A percentile compares a stretch with the other conserved stretches of the same genome.
Conservation (phyloP, 1,140 invertebrate species). For the Drosophila athabasca region DNA sequence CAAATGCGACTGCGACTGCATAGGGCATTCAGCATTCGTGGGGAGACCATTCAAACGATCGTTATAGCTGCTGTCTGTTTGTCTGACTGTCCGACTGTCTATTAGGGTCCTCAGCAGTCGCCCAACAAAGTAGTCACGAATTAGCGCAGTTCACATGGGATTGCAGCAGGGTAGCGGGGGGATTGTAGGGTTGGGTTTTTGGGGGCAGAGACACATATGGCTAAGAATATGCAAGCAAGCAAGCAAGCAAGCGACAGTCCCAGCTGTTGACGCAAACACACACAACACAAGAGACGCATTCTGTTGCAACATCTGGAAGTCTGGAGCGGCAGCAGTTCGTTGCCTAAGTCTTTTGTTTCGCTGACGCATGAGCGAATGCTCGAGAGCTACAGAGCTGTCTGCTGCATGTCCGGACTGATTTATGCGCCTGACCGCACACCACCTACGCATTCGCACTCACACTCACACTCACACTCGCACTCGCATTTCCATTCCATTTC, state of each 20-base stretch:
- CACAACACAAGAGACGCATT: constrained; percentile 51
- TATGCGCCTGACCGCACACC: constrained; percentile 67
- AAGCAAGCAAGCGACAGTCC: constrained; percentile 26
- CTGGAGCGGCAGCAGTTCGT: constrained; percentile 47
- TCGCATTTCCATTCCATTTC: constrained; percentile 18
- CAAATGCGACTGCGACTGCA: neutral
- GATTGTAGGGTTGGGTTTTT: constrained; percentile 23
- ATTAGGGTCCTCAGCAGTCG: constrained; percentile 42
- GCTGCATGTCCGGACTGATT: constrained; percentile 67
- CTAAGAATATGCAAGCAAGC: constrained; percentile 50
- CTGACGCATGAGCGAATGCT: constrained; percentile 72
- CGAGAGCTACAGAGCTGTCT: constrained; percentile 20
- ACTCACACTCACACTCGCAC: constrained; percentile 28
- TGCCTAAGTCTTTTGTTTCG: constrained; percentile 77
- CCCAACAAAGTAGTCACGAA: constrained; percentile 76
- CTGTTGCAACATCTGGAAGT: constrained; percentile 59
- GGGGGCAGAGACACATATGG: constrained; percentile 43
- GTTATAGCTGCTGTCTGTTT: neutral
- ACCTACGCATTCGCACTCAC: constrained; percentile 66
- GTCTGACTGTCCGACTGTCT: constrained; percentile 18
- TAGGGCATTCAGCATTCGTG: constrained; percentile 29
- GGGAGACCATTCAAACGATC: neutral
- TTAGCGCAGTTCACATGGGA: constrained; percentile 69
- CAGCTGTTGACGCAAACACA: constrained; percentile 67
- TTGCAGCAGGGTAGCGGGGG: constrained; percentile 10